Evolutionary conservation across 2,113 vertebrate genomes (phyloP).

Genomic region (Cololabis saira): DNA sequence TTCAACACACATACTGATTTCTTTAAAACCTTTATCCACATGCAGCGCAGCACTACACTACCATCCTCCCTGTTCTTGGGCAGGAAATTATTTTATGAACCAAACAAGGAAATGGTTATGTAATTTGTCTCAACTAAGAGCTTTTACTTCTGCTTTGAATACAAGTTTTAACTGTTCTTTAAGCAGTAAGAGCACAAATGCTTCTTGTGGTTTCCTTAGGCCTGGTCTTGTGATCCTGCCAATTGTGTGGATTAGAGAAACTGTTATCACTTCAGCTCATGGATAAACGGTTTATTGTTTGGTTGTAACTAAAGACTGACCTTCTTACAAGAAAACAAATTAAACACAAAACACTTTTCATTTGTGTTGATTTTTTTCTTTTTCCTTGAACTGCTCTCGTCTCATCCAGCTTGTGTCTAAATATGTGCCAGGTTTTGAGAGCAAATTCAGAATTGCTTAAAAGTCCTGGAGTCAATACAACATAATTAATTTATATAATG

Average conservation of each 20-base stretch:
- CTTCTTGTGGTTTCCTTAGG: constrained; percentile 21
- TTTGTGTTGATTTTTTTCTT: background rate
- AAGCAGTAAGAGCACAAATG: constrained; percentile 16
- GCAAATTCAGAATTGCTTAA: background rate
- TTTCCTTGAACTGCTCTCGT: background rate
- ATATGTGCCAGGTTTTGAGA: too few relatives aligned
- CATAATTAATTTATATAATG: constrained; percentile 2
- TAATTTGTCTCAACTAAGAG: background rate
- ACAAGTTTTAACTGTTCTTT: background rate
- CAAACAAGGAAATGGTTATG: background rate
- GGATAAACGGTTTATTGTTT: constrained; percentile 39
- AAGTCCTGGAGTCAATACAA: background rate
- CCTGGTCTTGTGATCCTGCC: constrained; percentile 33
- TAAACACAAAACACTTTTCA: background rate
- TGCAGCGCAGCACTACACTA: background rate
- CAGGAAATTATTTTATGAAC: background rate
- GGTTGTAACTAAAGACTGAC: constrained; percentile 13
- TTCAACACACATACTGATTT: background rate
- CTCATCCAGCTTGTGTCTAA: too few relatives aligned
- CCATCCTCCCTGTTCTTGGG: background rate
- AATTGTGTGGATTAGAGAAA: constrained; percentile 18
- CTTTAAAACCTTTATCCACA: background rate
- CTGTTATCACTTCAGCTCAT: constrained; percentile 19
- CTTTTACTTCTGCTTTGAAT: constrained; percentile 5
- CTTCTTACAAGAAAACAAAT: background rate